A percentile compares a stretch with the other conserved stretches of the same genome.
Conservation (phyloP, 2,113 vertebrate genomes). For the Eupsittula cactorum region DNA sequence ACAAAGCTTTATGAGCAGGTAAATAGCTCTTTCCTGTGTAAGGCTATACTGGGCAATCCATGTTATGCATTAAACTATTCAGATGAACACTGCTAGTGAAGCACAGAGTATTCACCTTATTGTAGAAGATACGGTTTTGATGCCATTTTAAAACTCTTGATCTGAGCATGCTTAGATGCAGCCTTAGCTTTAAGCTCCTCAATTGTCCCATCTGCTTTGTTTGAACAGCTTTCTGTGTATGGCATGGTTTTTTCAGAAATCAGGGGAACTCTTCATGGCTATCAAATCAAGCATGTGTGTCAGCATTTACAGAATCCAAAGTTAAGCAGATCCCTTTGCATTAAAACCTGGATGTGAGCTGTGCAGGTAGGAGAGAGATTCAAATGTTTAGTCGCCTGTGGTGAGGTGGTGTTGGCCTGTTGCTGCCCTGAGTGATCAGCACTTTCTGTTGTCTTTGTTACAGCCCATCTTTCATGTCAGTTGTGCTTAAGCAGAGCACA, state of each 20-base stretch:
- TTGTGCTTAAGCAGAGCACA: neutral
- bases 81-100: neutral
- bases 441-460: neutral
- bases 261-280: neutral
- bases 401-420: neutral
- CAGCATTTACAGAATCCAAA: neutral
- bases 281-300: neutral
- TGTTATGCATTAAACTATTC: neutral
- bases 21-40: neutral
- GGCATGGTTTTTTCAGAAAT: neutral
- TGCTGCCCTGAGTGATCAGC: neutral
- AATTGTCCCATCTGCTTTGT: neutral
- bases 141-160: neutral
- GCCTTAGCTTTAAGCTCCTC: neutral
- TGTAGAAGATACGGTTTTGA: neutral
- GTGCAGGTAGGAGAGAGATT: neutral
- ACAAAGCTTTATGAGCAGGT: neutral
- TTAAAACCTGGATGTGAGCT: neutral
- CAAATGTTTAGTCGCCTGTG: accelerated
- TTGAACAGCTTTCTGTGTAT: neutral
- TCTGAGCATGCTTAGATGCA: neutral
- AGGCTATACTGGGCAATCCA: neutral
- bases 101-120: neutral
- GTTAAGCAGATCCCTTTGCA: neutral
- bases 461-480: neutral